Conservation (phyloP, 1,140 invertebrate genomes). For the Hycleus phaleratus region DNA sequence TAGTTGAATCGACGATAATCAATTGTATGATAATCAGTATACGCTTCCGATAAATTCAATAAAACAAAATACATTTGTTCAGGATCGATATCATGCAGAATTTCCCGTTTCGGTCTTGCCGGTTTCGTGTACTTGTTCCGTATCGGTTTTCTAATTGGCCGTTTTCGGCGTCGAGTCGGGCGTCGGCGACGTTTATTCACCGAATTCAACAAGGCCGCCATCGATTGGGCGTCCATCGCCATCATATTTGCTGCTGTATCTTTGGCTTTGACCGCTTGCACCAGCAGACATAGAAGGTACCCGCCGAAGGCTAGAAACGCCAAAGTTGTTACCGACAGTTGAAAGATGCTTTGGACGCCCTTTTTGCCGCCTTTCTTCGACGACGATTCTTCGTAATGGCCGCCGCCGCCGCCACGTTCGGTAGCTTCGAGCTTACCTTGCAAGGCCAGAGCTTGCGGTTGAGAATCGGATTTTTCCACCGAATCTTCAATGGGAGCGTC, state of each 20-base stretch:
- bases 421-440: slow-evolving; percentile 11
- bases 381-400: slow-evolving; percentile 33
- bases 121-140: slow-evolving; percentile 17
- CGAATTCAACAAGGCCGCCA: slow-evolving; percentile 5
- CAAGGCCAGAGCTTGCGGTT: slow-evolving; percentile 26
- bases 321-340: slow-evolving; percentile 61
- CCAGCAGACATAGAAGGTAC: slow-evolving; percentile 64
- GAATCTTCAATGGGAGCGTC: background rate
- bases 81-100: slow-evolving; percentile 38
- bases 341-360: slow-evolving; percentile 58
- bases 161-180: background rate
- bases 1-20: slow-evolving; percentile 28
- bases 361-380: slow-evolving; percentile 46
- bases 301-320: slow-evolving; percentile 73
- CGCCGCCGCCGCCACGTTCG: slow-evolving; percentile 30
- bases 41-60: slow-evolving; percentile 48
- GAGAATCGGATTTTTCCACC: background rate
- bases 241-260: slow-evolving; percentile 31
- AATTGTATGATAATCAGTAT: slow-evolving; percentile 36
- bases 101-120: slow-evolving; percentile 28
- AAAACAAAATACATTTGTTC: slow-evolving; percentile 46
- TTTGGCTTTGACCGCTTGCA: slow-evolving; percentile 58
- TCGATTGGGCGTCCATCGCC: slow-evolving; percentile 6
- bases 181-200: slow-evolving; percentile 33
- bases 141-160: slow-evolving; percentile 13